Evolutionary conservation across 37 sponge, comb jelly and placozoan species (phyloP), one percentile per base, ranked within the genome.

Genomic region (Beroe forskalii): DNA sequence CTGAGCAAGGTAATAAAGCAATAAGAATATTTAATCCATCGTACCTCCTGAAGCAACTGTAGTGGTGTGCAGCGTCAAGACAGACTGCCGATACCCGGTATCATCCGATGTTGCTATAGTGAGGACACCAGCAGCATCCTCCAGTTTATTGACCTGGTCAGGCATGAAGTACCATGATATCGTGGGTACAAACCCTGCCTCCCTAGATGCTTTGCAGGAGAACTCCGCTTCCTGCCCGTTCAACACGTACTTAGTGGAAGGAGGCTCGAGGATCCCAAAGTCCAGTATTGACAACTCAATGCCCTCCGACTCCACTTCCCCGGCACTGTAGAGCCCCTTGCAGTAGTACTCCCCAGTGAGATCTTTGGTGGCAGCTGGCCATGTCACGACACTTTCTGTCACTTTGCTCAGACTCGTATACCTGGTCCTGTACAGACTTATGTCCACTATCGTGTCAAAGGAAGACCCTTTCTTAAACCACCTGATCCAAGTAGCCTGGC

Each of bases 291-390:
- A 12, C 27, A 80, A 48, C 1, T 9, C n/a, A 22, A 80, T 27
- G 20, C 4, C 27, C 2, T 40, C 48, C 1, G 86, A 80, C 8
- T 8, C 17, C 24, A 43, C 44, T 28, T 28, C 12, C 3, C 86
- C 86, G 4, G 86, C 86, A 24, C 86, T 44, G 55, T 80, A 80
- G 55, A 80, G 86, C 1, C 86, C 86, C 86, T n/a, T 80, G 86
- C 86, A 80, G 86, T 38, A 80, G 86, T 80, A 80, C 0, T 43
- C 4, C 23, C 86, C 86, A 23, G 25, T 28, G 24, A 80, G 48
- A 25, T 20, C 55, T 0, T 44, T 30, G 14, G 55, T 44, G n/a
- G 86, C 44, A 24, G 24, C 2, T 43, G 48, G 28, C 86, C 86
- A 80, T 1, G 55, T 80, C 1, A 80, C 30, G 19, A n/a, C n/a